Percentiles rank a stretch among this genome's conserved stretches.
phyloP scores from a whole-genome alignment of 2,888 invertebrate species.

The Pasiphila rectangulata region DNA sequence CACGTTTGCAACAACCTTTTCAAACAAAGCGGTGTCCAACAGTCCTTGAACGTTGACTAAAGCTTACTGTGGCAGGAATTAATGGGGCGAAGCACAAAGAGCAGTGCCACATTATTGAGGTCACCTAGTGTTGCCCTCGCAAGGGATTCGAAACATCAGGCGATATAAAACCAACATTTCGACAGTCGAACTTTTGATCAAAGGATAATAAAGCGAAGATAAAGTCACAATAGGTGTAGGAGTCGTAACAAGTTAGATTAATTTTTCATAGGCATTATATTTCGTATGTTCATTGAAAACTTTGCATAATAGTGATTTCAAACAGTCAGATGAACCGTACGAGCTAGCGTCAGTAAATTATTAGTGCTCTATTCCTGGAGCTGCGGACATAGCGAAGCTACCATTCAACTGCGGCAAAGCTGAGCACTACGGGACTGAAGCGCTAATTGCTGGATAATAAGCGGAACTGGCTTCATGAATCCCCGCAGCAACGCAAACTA shows the following conservation, averaged over 20 bases:
- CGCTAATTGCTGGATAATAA: slow-evolving; percentile 48
- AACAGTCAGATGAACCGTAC: too few relatives aligned
- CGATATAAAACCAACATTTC: background rate
- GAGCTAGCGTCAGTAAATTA: background rate
- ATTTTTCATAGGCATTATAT: too few relatives aligned
- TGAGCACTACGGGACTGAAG: slow-evolving; percentile 35
- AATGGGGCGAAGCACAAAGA: slow-evolving; percentile 51
- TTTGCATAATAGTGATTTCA: too few relatives aligned
- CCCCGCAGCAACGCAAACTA: slow-evolving; percentile 27
- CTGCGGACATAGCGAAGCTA: slow-evolving; percentile 29
- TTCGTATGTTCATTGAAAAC: too few relatives aligned
- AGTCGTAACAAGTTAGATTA: too few relatives aligned
- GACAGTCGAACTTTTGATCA: too few relatives aligned
- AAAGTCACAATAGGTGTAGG: too few relatives aligned
- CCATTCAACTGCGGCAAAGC: slow-evolving; percentile 37
- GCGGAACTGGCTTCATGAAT: slow-evolving; percentile 35
- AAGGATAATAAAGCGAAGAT: too few relatives aligned
- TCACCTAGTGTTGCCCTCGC: slow-evolving; percentile 18
- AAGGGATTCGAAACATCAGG: background rate
- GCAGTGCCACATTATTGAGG: slow-evolving; percentile 38
- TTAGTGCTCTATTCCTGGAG: slow-evolving; percentile 4
- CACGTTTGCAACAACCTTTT: slow-evolving; percentile 25
- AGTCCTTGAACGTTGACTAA: slow-evolving; percentile 37
- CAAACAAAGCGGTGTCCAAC: slow-evolving; percentile 27
- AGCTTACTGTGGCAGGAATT: slow-evolving; percentile 33